Base-by-base conservation (phyloP, 2,888 invertebrate genomes). In the Microplitis manilae region DNA sequence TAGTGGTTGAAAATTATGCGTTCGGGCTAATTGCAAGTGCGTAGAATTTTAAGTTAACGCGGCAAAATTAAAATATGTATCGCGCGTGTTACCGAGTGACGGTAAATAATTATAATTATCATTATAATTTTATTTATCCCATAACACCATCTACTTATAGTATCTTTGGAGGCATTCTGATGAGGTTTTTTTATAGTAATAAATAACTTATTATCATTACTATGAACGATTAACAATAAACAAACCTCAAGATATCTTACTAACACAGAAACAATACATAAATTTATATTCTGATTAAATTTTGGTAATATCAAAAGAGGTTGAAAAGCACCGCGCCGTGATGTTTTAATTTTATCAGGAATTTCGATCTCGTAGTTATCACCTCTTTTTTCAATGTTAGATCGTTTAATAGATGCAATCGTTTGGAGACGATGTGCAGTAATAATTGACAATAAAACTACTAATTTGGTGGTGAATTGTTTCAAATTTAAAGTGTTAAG, bases 331-430 rank as follows among this genome's bases (percentile, higher is more conserved):
- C 69, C 77, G 4, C 20, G 50, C 9, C 41, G 69, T 4, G 67
- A 64, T 4, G 70, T 67, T 40, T 77, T 77, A 1, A 77, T 70
- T 30, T 6, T 62, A 5, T 77, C 67, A n/a, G 77, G 71, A 13
- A 77, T 77, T 20, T 61, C 9, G 7, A 70, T 74, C 60, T 71
- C 70, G 8, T n/a, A 77, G 9, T 74, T 64, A 0, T 40, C 38
- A 60, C 40, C 15, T 8, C 60, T 75, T 6, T 60, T 15, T 50
- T n/a, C n/a, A 15, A 73, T 69, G 2, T 73, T 77, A 73, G 0
- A 73, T 64, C 6, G 50, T 73, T 60, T 73, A 59, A n/a, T 67
- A n/a, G 8, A 13, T 4, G 62, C 5, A 17, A 15, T 68, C 20
- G 39, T 7, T 75, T 20, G 40, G 38, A 9, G 38, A 60, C 17